Evolutionary conservation across 2,797 vertebrate genomes (phyloP).

Genomic region (Liasis olivaceus): DNA sequence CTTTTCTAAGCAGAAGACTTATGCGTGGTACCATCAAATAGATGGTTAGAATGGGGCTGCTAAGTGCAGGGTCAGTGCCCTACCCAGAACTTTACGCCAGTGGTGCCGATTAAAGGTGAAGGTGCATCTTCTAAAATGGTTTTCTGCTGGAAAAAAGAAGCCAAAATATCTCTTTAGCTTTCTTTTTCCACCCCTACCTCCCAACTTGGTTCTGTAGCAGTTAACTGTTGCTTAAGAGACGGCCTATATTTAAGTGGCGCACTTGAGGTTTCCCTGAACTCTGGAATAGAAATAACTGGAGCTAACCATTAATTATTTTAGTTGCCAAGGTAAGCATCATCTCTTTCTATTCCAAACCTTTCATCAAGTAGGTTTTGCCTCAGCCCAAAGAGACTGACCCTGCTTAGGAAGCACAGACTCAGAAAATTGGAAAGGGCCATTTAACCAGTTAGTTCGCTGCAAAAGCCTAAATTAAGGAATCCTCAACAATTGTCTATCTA

Average conservation of each 20-base stretch:
- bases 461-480: background rate
- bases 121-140: background rate
- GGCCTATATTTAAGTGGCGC: conserved; percentile 66
- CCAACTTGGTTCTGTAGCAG: conserved; percentile 41
- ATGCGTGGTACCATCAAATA: background rate
- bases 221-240: conserved; percentile 46
- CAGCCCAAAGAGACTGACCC: conserved; percentile 16
- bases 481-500: background rate
- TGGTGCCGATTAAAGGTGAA: too few species aligned
- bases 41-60: too few species aligned
- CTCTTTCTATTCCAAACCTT: conserved; percentile 35
- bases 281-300: conserved; percentile 50
- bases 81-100: background rate
- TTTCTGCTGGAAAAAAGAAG: conserved; percentile 41
- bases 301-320: conserved; percentile 66
- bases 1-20: background rate
- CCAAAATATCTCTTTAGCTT: conserved; percentile 45
- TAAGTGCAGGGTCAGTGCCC: too few species aligned
- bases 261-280: conserved; percentile 60
- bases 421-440: background rate
- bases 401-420: background rate
- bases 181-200: background rate
- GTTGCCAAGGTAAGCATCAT: conserved; percentile 44
- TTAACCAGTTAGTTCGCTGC: background rate
- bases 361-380: conserved; percentile 49